phyloP scores from a whole-genome alignment of 2,113 vertebrate genomes.

The Megaceryle maxima region DNA sequence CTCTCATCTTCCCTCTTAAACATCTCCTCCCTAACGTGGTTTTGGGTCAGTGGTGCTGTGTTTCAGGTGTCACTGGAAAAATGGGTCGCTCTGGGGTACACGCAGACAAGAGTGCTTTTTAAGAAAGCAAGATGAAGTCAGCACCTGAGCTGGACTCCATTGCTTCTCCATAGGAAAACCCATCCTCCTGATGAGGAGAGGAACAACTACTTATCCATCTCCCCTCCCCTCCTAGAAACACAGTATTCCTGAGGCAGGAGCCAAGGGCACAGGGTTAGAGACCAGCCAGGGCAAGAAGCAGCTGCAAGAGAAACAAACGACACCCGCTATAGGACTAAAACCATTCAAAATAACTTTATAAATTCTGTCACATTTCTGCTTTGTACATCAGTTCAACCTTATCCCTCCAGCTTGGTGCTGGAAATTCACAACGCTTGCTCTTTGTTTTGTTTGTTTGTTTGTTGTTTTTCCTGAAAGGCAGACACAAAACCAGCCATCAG shows the following conservation, averaged over 20 bases:
- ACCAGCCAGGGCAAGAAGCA: not conserved
- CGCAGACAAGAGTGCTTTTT: not conserved
- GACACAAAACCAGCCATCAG: conserved; percentile 50
- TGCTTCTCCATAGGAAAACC: not conserved
- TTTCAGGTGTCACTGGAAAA: not conserved
- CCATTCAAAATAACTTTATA: conserved; percentile 76
- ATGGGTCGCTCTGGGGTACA: not conserved
- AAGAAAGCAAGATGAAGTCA: not conserved
- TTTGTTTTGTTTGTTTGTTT: not conserved
- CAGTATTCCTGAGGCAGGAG: not conserved
- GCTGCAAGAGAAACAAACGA: conserved; percentile 37
- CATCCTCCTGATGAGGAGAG: not conserved
- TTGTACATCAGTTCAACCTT: conserved; percentile 60
- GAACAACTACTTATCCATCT: not conserved
- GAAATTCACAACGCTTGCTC: conserved; percentile 25
- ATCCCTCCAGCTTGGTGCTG: not conserved
- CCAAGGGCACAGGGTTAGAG: accelerated
- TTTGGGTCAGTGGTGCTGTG: not conserved
- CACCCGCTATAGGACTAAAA: conserved; percentile 45
- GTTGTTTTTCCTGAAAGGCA: conserved; percentile 34
- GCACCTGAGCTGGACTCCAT: not conserved
- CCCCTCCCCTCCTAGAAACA: not conserved
- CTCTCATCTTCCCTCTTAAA: not conserved
- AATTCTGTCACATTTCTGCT: conserved; percentile 70
- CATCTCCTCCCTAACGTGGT: not conserved